phyloP scores from a whole-genome alignment of 2,113 vertebrate species.

The Heliornis fulica region DNA sequence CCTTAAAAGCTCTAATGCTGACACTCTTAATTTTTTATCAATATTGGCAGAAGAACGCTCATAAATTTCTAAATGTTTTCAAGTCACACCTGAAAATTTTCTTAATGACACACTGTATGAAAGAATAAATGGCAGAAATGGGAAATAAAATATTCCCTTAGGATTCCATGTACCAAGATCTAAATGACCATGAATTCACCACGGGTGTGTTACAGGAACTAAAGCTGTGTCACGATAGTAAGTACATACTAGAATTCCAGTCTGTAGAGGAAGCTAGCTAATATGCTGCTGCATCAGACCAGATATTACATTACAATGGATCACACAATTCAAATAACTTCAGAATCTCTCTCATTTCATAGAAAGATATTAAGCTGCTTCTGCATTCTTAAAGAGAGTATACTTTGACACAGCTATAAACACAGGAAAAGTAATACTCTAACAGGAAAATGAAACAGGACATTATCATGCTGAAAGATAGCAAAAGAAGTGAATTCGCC shows the following conservation, averaged over 20 bases:
- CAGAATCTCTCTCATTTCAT: conserved; percentile 57
- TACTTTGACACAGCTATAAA: conserved; percentile 1
- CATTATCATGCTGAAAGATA: not conserved
- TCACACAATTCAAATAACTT: conserved; percentile 22
- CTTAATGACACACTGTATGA: not conserved
- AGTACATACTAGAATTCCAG: conserved; percentile 33
- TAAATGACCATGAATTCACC: not conserved
- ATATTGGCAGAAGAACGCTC: not conserved
- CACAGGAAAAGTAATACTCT: conserved; percentile 47
- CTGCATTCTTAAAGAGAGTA: conserved; percentile 19
- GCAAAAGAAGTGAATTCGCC: conserved; percentile 39
- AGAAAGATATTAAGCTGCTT: conserved; percentile 19
- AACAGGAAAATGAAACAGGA: conserved; percentile 55
- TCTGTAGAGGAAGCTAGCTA: not conserved
- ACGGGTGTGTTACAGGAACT: not conserved
- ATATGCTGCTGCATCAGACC: not conserved
- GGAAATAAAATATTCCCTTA: not conserved
- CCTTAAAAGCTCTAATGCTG: not conserved
- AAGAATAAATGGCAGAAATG: not conserved
- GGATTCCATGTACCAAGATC: not conserved
- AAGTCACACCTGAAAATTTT: not conserved
- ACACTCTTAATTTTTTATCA: not conserved
- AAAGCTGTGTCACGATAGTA: not conserved
- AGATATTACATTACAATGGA: not conserved
- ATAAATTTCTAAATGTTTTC: not conserved